A percentile compares a stretch with the other conserved stretches of the same genome.
Conservation (phyloP, 2,113 vertebrate genomes). For the Protobothrops flavoviridis region DNA sequence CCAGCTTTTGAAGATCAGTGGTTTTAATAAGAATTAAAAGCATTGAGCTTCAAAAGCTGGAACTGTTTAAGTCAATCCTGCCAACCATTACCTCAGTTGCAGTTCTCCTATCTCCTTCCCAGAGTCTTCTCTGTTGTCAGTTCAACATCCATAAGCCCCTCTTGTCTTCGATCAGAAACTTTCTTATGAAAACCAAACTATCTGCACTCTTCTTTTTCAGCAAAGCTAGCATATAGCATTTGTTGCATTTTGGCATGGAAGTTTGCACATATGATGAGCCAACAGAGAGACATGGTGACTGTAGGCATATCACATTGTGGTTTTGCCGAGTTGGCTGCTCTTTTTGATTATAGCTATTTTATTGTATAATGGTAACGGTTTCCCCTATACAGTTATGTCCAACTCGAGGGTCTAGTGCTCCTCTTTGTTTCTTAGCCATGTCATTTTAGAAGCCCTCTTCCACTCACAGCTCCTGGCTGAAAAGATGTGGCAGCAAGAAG, state of each 20-base stretch:
- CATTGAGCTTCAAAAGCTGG: neutral
- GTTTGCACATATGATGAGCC: neutral
- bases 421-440: neutral
- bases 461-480: neutral
- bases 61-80: neutral
- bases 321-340: neutral
- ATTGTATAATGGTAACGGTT: neutral
- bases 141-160: neutral
- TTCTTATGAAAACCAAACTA: neutral
- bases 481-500: neutral
- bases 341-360: neutral
- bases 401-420: neutral
- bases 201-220: neutral
- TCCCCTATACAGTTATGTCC: neutral
- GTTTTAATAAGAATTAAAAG: neutral
- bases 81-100: neutral
- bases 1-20: neutral
- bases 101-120: neutral
- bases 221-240: neutral
- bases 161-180: neutral
- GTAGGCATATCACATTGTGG: neutral
- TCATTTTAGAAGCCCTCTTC: neutral
- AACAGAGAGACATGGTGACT: neutral
- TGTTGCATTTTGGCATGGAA: neutral
- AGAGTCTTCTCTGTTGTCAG: neutral